Evolutionary conservation across 2,113 vertebrate species (phyloP).

Genomic region (Phoenicopterus ruber): DNA sequence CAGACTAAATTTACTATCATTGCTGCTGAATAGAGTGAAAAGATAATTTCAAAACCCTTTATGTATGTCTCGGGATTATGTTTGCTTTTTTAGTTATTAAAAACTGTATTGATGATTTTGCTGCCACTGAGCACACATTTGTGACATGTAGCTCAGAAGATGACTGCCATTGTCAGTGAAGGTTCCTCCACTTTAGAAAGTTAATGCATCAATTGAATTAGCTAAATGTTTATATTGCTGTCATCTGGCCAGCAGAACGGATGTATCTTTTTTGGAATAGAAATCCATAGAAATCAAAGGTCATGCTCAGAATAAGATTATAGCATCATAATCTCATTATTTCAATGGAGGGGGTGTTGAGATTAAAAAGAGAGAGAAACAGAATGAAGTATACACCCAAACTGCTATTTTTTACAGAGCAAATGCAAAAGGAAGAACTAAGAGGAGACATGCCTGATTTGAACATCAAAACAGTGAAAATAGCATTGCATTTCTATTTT

Average conservation of each 20-base stretch:
- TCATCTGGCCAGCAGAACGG: neutral
- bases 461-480: constrained; percentile 54
- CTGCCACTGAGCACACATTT: neutral
- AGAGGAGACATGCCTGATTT: neutral
- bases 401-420: neutral
- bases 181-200: neutral
- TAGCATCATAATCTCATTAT: constrained; percentile 18
- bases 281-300: constrained; percentile 32
- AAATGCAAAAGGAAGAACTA: neutral
- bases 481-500: constrained; percentile 54
- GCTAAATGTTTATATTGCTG: constrained; percentile 9
- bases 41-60: constrained; percentile 20
- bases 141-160: neutral
- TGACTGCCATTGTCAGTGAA: neutral
- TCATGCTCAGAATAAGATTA: constrained; percentile 31
- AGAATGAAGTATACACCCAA: neutral
- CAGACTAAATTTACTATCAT: neutral
- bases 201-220: constrained; percentile 9
- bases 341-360: neutral
- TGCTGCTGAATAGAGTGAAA: constrained; percentile 11
- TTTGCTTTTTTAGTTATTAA: constrained; percentile 22
- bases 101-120: neutral
- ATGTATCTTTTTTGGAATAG: neutral
- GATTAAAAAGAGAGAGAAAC: neutral
- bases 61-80: neutral